These are phyloP conservation scores for Xiphophorus birchmanni DNA, from an alignment of 2,797 vertebrate genomes.

Conservation along the genomic window DNA sequence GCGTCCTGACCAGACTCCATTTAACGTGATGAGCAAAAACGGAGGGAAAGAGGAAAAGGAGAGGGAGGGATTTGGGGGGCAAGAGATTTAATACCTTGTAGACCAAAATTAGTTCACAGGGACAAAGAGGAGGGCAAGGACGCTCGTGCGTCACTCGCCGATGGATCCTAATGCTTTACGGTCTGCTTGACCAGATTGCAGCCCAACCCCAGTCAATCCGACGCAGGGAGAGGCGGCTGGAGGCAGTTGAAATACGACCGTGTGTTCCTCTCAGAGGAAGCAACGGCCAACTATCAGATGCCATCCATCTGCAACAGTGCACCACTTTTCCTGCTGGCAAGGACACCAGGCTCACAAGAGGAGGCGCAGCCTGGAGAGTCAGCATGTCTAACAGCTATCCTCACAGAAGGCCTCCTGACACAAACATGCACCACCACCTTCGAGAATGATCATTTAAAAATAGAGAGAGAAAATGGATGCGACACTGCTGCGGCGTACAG, in stretches of 20 bases:
- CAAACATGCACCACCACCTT: slow-evolving; percentile 20
- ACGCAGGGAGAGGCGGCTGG: slow-evolving; percentile 23
- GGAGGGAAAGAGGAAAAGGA: slow-evolving; percentile 4
- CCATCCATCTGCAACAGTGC: slow-evolving; percentile 74
- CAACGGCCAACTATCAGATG: slow-evolving; percentile 58
- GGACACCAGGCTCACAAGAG: slow-evolving; percentile 55
- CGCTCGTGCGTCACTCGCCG: slow-evolving; percentile 12
- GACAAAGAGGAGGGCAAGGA: not conserved
- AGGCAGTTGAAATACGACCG: slow-evolving; percentile 39
- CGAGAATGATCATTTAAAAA: not conserved
- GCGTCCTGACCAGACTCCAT: slow-evolving; percentile 70
- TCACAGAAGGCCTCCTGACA: slow-evolving; percentile 37
- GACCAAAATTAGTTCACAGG: slow-evolving; percentile 39
- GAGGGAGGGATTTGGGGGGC: slow-evolving; percentile 1
- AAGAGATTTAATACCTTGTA: slow-evolving; percentile 42
- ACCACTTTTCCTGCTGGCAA: slow-evolving; percentile 72
- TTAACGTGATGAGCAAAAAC: slow-evolving; percentile 76
- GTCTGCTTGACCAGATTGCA: slow-evolving; percentile 19
- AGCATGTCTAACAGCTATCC: slow-evolving; percentile 43
- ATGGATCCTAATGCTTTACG: slow-evolving; percentile 37
- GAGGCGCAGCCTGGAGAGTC: slow-evolving; percentile 32
- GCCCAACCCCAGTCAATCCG: slow-evolving; percentile 12
- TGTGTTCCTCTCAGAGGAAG: slow-evolving; percentile 36
- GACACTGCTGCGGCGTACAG: slow-evolving; percentile 7
- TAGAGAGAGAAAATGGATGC: slow-evolving; percentile 28